A percentile compares a stretch with the other conserved stretches of the same genome.
Evolutionary conservation across 2,113 vertebrate species (phyloP).

Genomic region (Apodemus sylvaticus): DNA sequence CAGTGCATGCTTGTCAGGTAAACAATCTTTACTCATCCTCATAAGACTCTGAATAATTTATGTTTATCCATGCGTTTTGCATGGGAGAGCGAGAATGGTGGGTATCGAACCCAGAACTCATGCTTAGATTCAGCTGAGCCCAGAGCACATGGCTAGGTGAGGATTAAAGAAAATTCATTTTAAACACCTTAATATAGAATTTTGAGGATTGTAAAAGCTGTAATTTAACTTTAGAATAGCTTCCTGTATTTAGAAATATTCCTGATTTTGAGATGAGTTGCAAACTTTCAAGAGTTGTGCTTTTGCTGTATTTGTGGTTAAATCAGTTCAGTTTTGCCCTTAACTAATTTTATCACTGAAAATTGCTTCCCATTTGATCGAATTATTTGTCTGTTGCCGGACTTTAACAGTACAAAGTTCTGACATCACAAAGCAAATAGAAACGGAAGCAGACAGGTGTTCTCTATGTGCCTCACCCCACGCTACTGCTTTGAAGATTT

Average conservation of each 20-base stretch:
- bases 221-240: constrained; percentile 10
- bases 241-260: neutral
- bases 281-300: neutral
- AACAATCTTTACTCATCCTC: neutral
- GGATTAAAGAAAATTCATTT: constrained; percentile 15
- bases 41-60: neutral
- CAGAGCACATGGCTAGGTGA: neutral
- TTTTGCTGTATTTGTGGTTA: neutral
- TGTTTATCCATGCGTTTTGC: neutral
- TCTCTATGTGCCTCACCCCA: neutral
- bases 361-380: neutral
- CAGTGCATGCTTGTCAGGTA: neutral
- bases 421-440: neutral
- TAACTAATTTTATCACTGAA: neutral
- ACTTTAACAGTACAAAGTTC: neutral
- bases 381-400: neutral
- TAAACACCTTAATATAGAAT: neutral
- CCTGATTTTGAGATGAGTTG: neutral
- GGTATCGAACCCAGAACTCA: neutral
- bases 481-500: constrained; percentile 13
- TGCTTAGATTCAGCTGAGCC: neutral
- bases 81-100: no score
- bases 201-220: neutral
- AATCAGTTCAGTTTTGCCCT: constrained; percentile 32
- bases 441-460: neutral